Evolutionary conservation across 2,113 vertebrate species (phyloP).

Genomic region (Mystacornis crossleyi): DNA sequence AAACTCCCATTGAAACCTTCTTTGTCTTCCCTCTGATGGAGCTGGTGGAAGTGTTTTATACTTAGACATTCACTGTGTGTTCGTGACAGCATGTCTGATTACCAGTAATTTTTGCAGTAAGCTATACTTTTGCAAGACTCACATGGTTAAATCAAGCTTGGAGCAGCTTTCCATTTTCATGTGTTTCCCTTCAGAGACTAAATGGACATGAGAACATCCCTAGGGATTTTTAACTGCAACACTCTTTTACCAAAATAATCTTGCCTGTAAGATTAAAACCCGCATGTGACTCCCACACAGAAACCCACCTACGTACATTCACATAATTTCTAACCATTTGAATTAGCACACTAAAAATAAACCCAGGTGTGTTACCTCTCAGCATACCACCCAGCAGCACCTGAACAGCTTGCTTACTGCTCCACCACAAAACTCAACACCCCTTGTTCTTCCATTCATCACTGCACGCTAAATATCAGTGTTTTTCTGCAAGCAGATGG

Average conservation of each 20-base stretch:
- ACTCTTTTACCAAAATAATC: background rate
- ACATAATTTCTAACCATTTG: background rate
- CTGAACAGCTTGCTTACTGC: background rate
- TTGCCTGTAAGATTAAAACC: background rate
- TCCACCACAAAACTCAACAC: background rate
- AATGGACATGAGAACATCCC: background rate
- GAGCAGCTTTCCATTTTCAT: background rate
- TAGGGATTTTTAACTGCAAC: background rate
- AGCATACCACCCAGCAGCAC: background rate
- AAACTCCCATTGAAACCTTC: conserved; percentile 42
- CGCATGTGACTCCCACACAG: rapidly evolving
- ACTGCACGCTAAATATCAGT: rapidly evolving
- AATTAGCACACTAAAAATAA: background rate
- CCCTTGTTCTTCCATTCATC: background rate
- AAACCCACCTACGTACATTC: background rate
- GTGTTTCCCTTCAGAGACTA: background rate
- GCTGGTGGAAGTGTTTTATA: conserved; percentile 8
- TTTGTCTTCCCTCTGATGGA: conserved; percentile 49
- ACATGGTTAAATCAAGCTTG: background rate
- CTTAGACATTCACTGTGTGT: background rate
- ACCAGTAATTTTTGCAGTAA: conserved; percentile 29
- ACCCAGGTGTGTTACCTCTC: background rate
- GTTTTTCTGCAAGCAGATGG: background rate
- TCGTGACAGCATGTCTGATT: conserved; percentile 43
- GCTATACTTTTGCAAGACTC: conserved; percentile 14